These are phyloP conservation scores for Dendrocincla tyrannina DNA, from an alignment of 2,797 vertebrate species.

Conservation along the genomic window DNA sequence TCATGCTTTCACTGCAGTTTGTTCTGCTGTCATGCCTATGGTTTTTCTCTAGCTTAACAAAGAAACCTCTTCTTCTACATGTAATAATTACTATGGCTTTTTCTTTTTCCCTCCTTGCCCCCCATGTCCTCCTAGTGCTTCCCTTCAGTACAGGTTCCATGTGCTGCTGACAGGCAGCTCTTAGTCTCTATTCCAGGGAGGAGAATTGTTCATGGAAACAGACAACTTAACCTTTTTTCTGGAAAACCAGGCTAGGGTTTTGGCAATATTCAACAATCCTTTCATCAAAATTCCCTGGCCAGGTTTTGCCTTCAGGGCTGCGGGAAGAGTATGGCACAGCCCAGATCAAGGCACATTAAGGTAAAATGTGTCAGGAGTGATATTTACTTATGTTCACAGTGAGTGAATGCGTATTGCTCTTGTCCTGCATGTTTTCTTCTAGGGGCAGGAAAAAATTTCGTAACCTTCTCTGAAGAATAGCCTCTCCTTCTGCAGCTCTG, in stretches of 20 bases:
- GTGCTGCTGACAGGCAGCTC: background rate
- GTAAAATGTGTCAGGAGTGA: background rate
- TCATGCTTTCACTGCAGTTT: background rate
- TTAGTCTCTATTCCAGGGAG: background rate
- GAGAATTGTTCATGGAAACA: background rate
- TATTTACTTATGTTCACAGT: background rate
- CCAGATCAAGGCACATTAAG: background rate
- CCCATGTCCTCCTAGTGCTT: background rate
- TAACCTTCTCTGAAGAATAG: background rate
- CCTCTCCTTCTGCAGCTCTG: background rate
- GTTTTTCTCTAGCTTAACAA: background rate
- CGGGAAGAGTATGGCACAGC: background rate
- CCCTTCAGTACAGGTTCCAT: background rate
- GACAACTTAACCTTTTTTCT: background rate
- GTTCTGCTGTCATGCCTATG: background rate
- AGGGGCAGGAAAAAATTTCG: background rate
- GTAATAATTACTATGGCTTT: background rate
- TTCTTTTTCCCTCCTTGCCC: background rate
- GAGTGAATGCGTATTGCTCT: background rate
- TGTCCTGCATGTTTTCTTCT: background rate
- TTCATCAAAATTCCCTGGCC: background rate
- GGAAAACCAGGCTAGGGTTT: background rate
- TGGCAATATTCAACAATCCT: background rate
- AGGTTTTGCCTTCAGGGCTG: background rate
- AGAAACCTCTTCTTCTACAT: fast-evolving